These are phyloP conservation scores for Scatophagus argus DNA, from an alignment of 2,113 vertebrate species.

Conservation along the genomic window DNA sequence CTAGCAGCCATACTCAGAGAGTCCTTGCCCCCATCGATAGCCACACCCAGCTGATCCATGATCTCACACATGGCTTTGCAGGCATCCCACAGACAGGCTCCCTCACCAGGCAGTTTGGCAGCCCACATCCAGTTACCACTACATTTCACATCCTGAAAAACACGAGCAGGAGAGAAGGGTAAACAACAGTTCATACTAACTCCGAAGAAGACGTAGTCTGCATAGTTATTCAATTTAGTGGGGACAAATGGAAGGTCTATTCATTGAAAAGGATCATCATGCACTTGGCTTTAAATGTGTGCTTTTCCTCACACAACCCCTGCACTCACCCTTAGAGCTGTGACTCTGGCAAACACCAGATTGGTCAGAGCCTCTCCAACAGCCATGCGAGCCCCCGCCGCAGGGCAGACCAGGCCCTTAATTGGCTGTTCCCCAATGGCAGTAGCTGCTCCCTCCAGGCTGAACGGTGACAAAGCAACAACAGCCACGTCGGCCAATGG, in stretches of 20 bases:
- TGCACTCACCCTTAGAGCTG: conserved; percentile 84
- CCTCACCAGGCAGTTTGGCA: conserved; percentile 91
- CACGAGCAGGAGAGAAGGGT: background rate
- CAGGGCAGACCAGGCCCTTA: conserved; percentile 90
- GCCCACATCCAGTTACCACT: conserved; percentile 98
- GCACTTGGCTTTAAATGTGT: background rate
- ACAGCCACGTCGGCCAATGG: conserved; percentile 93
- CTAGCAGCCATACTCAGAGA: conserved; percentile 96
- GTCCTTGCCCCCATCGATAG: conserved; percentile 93
- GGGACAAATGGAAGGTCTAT: background rate
- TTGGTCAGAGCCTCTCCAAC: conserved; percentile 94
- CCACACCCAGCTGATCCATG: conserved; percentile 90
- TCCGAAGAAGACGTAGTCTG: background rate
- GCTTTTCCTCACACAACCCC: background rate
- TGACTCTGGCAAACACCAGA: conserved; percentile 90
- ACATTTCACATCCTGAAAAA: conserved; percentile 91
- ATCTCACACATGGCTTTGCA: conserved; percentile 91
- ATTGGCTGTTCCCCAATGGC: conserved; percentile 94
- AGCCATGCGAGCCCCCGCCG: conserved; percentile 89
- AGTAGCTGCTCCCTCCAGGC: conserved; percentile 88
- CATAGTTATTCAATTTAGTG: background rate
- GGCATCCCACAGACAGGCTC: conserved; percentile 87
- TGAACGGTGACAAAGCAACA: conserved; percentile 90
- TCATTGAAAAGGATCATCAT: background rate
- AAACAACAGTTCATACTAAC: background rate